phyloP scores from a whole-genome alignment of 2,888 invertebrate genomes.

The Caenorhabditis virilis region DNA sequence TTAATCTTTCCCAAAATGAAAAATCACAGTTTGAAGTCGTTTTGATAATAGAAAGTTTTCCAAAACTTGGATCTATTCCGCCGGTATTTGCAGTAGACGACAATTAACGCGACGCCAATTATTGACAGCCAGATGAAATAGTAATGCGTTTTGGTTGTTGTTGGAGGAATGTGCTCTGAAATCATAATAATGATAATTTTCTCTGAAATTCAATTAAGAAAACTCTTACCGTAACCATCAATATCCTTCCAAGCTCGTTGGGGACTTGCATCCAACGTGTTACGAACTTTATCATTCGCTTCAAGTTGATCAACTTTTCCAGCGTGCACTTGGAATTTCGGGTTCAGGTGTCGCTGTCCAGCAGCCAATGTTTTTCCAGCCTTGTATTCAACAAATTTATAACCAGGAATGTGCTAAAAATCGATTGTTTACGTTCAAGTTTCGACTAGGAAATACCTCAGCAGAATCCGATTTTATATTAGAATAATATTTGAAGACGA shows the following conservation, averaged over 20 bases:
- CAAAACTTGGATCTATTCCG: conserved; percentile 65
- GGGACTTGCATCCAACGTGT: conserved; percentile 52
- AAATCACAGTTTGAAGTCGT: conserved; percentile 68
- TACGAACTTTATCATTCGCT: conserved; percentile 53
- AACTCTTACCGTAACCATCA: conserved; percentile 46
- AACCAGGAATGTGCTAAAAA: conserved; percentile 59
- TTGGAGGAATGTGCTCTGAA: conserved; percentile 6
- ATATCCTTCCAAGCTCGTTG: conserved; percentile 56
- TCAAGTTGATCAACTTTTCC: conserved; percentile 62
- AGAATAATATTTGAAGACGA: conserved; percentile 61
- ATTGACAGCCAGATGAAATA: conserved; percentile 48
- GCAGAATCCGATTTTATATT: conserved; percentile 59
- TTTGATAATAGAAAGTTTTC: conserved; percentile 67
- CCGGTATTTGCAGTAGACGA: conserved; percentile 65
- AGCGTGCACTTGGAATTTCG: conserved; percentile 61
- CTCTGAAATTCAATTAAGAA: not conserved
- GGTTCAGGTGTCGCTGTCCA: conserved; percentile 61
- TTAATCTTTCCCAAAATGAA: conserved; percentile 7
- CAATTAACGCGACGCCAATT: conserved; percentile 49
- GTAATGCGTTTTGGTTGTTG: conserved; percentile 18
- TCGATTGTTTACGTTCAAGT: not conserved
- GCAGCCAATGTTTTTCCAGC: conserved; percentile 62
- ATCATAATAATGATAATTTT: not conserved
- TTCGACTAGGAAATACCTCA: conserved; percentile 32
- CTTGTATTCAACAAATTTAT: conserved; percentile 62